These are phyloP conservation scores for Phyto melanocephala DNA, from an alignment of 2,888 invertebrate species.

Conservation along the genomic window DNA sequence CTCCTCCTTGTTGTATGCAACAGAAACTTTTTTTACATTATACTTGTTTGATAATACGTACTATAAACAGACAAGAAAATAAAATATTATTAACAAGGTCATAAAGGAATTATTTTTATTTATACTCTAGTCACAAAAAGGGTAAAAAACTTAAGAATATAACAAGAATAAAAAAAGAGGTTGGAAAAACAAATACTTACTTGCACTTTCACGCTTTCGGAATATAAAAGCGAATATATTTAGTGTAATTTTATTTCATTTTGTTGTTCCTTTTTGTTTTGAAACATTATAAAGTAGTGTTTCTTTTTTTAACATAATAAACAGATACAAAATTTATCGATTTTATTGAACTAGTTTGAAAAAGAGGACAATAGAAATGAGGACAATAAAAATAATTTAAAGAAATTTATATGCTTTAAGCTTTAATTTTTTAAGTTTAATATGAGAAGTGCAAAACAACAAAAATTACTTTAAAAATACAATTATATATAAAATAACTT, in stretches of 20 bases:
- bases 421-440: no score
- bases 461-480: no score
- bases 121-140: not conserved
- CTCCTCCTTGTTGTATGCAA: not conserved
- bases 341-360: not conserved
- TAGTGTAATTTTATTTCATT: not conserved
- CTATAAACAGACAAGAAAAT: not conserved
- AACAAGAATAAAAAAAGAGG: not conserved
- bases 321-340: constrained; percentile 4
- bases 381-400: no score
- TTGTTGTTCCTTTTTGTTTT: not conserved
- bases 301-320: not conserved
- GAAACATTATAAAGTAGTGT: not conserved
- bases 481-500: no score
- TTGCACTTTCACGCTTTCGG: constrained; percentile 12
- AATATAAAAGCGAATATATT: no score
- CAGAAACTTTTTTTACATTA: not conserved
- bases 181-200: not conserved
- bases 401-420: no score
- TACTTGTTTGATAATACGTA: not conserved
- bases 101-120: constrained; percentile 21
- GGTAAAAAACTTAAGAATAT: not conserved
- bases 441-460: no score
- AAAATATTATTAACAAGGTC: constrained; percentile 36
- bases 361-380: not conserved